A percentile compares a stretch with the other conserved stretches of the same genome.
Conservation (phyloP, 2,888 invertebrate genomes). For the Strigamia transsilvanica region DNA sequence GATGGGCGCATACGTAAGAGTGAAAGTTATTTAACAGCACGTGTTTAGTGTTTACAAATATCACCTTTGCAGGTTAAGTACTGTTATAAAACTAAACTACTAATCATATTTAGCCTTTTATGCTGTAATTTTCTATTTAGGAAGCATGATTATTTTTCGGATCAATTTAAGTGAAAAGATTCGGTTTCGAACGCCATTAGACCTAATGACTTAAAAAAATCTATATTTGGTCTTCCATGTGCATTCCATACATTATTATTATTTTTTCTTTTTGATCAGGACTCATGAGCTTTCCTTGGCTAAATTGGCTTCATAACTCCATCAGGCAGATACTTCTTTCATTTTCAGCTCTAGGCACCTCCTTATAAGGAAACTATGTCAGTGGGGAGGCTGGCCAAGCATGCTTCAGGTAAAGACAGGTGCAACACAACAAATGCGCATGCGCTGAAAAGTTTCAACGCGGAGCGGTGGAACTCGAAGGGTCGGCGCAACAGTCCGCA, state of each 20-base stretch:
- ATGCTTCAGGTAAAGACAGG: slow-evolving; percentile 49
- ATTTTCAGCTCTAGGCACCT: slow-evolving; percentile 48
- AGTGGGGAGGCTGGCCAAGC: slow-evolving; percentile 42
- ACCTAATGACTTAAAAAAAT: no score
- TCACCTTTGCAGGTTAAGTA: no score
- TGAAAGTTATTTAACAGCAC: no score
- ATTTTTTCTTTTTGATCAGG: slow-evolving; percentile 5
- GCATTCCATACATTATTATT: not conserved
- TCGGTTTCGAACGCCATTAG: not conserved
- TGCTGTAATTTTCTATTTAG: no score
- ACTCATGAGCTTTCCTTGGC: slow-evolving; percentile 39
- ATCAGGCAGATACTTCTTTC: slow-evolving; percentile 47
- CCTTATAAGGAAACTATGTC: slow-evolving; percentile 45
- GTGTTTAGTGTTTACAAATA: no score
- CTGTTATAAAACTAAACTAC: no score
- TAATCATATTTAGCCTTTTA: no score
- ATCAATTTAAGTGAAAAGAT: not conserved
- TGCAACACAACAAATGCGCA: slow-evolving; percentile 24
- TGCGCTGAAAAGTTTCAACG: slow-evolving; percentile 19
- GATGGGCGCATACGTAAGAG: no score
- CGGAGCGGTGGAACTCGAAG: not conserved
- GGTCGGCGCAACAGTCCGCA: not conserved
- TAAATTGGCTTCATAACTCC: slow-evolving; percentile 49
- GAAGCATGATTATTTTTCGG: not conserved
- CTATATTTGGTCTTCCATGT: slow-evolving; percentile 24